phyloP scores from a whole-genome alignment of 2,797 vertebrate species.

The Artibeus jamaicensis region DNA sequence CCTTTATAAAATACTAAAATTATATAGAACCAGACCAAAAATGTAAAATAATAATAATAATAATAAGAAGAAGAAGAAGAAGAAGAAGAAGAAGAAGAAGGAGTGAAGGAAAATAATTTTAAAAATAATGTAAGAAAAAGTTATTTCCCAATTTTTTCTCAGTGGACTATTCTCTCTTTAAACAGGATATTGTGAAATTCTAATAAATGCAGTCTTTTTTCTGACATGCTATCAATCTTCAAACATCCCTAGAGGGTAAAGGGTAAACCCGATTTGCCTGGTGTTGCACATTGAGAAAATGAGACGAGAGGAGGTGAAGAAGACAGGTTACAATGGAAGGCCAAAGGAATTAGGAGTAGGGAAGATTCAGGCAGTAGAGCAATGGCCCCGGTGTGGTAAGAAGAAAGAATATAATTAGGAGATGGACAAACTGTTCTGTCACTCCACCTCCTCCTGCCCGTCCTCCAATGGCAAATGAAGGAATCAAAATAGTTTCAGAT shows the following conservation, averaged over 20 bases:
- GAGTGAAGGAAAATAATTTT: not conserved
- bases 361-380: fast-evolving
- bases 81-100: not conserved
- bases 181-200: conserved; percentile 51
- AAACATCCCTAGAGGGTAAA: conserved; percentile 39
- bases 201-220: conserved; percentile 53
- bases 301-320: conserved; percentile 17
- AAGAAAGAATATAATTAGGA: not conserved
- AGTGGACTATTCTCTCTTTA: not conserved
- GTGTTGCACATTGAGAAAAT: conserved; percentile 2
- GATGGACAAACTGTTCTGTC: not conserved
- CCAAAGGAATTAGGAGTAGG: not conserved
- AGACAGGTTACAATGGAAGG: not conserved
- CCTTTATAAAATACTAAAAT: conserved; percentile 53
- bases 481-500: conserved; percentile 45
- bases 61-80: too few species aligned
- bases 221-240: conserved; percentile 66
- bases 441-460: not conserved
- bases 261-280: conserved; percentile 55
- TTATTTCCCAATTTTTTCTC: conserved; percentile 21
- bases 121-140: conserved; percentile 39
- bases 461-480: not conserved
- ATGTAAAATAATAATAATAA: not conserved
- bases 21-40: not conserved
- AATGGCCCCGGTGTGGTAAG: not conserved